Evolutionary conservation across 2,797 vertebrate genomes (phyloP).

Genomic region (Serranus cabrilla): DNA sequence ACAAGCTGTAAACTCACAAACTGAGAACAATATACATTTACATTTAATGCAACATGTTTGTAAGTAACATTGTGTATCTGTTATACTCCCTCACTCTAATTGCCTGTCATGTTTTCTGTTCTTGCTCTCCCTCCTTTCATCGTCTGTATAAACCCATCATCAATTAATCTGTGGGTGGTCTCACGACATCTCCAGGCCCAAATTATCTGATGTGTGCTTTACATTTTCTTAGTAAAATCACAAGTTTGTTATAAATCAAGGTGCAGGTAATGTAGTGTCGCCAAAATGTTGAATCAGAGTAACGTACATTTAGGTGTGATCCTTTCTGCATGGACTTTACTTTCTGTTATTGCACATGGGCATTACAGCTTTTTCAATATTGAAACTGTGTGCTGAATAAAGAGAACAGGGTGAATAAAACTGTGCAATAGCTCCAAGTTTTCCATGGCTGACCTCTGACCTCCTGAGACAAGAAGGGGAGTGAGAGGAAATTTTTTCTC

Average conservation of each 20-base stretch:
- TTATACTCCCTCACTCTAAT: neutral
- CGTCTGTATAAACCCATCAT: slow-evolving; percentile 19
- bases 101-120: neutral
- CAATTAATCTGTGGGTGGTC: slow-evolving; percentile 43
- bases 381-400: neutral
- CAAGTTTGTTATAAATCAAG: neutral
- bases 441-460: slow-evolving; percentile 17
- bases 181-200: slow-evolving; percentile 6
- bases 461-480: neutral
- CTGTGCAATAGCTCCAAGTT: neutral
- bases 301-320: neutral
- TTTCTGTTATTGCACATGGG: neutral
- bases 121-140: slow-evolving; percentile 19
- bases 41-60: neutral
- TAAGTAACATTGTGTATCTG: neutral
- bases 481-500: neutral
- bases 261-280: too few relatives aligned
- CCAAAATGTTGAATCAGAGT: neutral
- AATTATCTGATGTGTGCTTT: neutral
- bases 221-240: slow-evolving; percentile 4
- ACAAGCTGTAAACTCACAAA: neutral
- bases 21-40: neutral
- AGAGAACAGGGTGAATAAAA: neutral
- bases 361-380: neutral
- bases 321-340: neutral